Conservation (phyloP, 2,888 invertebrate genomes). For the Drosophila koepferae region DNA sequence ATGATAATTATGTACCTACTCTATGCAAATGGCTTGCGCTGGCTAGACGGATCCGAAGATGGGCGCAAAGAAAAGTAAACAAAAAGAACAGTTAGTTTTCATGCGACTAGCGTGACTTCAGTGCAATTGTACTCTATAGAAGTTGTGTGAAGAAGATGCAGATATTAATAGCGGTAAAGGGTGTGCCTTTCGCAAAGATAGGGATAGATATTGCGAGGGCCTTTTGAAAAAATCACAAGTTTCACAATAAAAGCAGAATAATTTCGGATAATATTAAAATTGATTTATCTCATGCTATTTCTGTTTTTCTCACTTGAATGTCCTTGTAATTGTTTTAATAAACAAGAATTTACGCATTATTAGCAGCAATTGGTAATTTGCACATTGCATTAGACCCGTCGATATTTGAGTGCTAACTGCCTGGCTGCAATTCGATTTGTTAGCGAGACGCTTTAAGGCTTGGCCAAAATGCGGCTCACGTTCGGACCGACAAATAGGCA, state of each 20-base stretch:
- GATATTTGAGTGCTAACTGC: conserved; percentile 29
- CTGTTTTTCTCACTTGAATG: background rate
- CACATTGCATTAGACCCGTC: conserved; percentile 28
- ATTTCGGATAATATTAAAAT: background rate
- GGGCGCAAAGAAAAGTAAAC: background rate
- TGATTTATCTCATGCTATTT: background rate
- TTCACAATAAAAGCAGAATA: background rate
- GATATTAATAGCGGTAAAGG: background rate
- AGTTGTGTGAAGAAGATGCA: background rate
- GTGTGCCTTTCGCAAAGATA: background rate
- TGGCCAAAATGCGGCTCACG: conserved; percentile 40
- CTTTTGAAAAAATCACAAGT: background rate
- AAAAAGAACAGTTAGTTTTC: conserved; percentile 10
- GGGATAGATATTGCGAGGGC: background rate
- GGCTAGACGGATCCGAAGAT: background rate
- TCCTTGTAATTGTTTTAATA: conserved; percentile 10
- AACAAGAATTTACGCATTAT: conserved; percentile 9
- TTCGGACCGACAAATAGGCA: conserved; percentile 18
- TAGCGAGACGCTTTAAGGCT: conserved; percentile 10
- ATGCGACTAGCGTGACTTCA: background rate
- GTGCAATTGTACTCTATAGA: conserved; percentile 6
- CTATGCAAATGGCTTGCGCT: background rate
- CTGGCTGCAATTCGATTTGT: conserved; percentile 22
- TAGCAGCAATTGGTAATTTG: conserved; percentile 23
- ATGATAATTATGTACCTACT: background rate